Percentiles rank a stretch among this genome's conserved stretches.
phyloP scores from a whole-genome alignment of 2,888 invertebrate species.

The Leptogaster cylindrica region DNA sequence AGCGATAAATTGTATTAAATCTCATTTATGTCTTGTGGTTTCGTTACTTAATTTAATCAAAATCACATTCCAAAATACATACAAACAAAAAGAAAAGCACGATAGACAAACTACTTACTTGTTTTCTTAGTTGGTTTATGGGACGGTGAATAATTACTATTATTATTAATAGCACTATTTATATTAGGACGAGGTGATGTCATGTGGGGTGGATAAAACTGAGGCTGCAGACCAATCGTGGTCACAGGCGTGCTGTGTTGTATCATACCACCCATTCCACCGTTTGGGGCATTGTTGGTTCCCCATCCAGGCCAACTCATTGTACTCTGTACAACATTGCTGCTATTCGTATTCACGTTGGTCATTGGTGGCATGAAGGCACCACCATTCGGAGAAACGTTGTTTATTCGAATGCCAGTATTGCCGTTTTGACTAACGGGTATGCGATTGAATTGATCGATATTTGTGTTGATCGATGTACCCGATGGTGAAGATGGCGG shows the following conservation, averaged over 20 bases:
- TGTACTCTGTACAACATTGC: constrained; percentile 57
- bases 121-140: constrained; percentile 72
- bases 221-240: constrained; percentile 50
- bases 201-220: constrained; percentile 53
- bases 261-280: constrained; percentile 51
- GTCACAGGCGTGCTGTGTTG: constrained; percentile 50
- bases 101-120: constrained; percentile 58
- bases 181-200: constrained; percentile 53
- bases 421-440: constrained; percentile 56
- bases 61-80: not conserved
- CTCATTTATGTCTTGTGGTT: constrained; percentile 1
- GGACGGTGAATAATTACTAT: constrained; percentile 57
- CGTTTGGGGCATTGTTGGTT: constrained; percentile 45
- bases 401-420: constrained; percentile 59
- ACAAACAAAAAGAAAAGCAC: not conserved
- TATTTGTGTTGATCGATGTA: constrained; percentile 60
- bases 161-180: constrained; percentile 55
- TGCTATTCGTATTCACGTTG: constrained; percentile 56
- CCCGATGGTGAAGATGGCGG: constrained; percentile 47
- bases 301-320: constrained; percentile 54
- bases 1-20: constrained; percentile 13
- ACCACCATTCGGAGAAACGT: constrained; percentile 57
- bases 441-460: constrained; percentile 61
- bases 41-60: not conserved
- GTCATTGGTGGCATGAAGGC: constrained; percentile 50